phyloP scores from a whole-genome alignment of 2,888 invertebrate genomes.

The Cancer borealis region DNA sequence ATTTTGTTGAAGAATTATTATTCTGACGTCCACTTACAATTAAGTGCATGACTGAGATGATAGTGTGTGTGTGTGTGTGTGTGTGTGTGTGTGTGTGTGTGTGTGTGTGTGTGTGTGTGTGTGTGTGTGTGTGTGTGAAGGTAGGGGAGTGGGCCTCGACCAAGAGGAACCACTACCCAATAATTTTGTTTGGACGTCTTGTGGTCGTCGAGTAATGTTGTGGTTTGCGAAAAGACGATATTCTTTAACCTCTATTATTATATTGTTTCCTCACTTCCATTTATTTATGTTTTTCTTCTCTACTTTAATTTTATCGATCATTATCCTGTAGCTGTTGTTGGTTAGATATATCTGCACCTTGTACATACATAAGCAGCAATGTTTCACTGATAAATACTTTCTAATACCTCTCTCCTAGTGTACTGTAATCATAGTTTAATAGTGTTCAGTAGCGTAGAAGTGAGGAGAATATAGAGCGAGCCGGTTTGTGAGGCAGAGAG shows the following conservation, averaged over 20 bases:
- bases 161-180: neutral
- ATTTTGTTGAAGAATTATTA: neutral
- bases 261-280: neutral
- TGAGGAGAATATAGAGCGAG: neutral
- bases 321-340: neutral
- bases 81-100: constrained; percentile 43
- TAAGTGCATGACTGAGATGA: neutral
- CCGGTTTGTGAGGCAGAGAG: constrained; percentile 5
- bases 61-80: constrained; percentile 35
- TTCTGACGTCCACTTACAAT: neutral
- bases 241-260: constrained; percentile 2
- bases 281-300: neutral
- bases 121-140: constrained; percentile 30
- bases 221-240: constrained; percentile 10
- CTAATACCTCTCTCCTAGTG: neutral
- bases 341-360: neutral
- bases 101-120: constrained; percentile 43
- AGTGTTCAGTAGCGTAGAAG: neutral
- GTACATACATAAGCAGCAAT: neutral
- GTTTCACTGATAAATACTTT: neutral
- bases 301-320: neutral
- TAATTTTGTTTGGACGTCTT: constrained; percentile 34
- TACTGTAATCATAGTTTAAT: neutral
- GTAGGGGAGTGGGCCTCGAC: neutral
- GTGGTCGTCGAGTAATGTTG: constrained; percentile 29